Evolutionary conservation across 2,888 invertebrate genomes (phyloP), one percentile per base, ranked within the genome.

Genomic region (Lithophane leautieri): DNA sequence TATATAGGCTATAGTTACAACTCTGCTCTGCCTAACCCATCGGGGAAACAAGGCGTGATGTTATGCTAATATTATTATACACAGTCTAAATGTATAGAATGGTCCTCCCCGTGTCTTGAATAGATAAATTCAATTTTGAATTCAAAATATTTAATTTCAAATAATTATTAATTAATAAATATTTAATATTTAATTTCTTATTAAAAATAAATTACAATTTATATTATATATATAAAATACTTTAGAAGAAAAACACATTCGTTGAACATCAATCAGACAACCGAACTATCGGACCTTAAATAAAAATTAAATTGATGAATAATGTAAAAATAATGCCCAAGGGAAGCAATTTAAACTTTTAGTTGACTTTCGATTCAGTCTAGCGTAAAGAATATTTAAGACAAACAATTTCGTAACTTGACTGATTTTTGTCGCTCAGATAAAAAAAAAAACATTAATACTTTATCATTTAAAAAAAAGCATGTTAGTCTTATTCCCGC

Each of bases 281-380:
- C 50, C 8, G 28, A 78, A 60, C 22, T 34, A 60, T 78, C 22
- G 60, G 42, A 40, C 50, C 63, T 9, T 72, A 40, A 62, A 54
- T n/a, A n/a, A n/a, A n/a, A n/a, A n/a, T n/a, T n/a, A 79, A 77
- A 78, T 80, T 65, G 34, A 80, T 80, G 80, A 73, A 80, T 73
- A 80, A 78, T 80, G 73, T 63, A 80, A 80, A 66, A 78, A 78
- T 78, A 80, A 80, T 79, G 42, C 47, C 71, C 42, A 11, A 60
- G 42, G 69, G 50, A 52, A 44, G 42, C 60, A 25, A 78, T 69
- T 78, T 60, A 50, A 78, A 52, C 42, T 78, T 69, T 42, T 28
- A 44, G 42, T 52, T 60, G 28, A 25, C 14, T 76, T 75, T 76
- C 4, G 0, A 60, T 78, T 67, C 50, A 52, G n/a, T 69, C 42